A percentile compares a stretch with the other conserved stretches of the same genome.
phyloP scores from a whole-genome alignment of 2,888 invertebrate genomes.

The Folsomia candida region DNA sequence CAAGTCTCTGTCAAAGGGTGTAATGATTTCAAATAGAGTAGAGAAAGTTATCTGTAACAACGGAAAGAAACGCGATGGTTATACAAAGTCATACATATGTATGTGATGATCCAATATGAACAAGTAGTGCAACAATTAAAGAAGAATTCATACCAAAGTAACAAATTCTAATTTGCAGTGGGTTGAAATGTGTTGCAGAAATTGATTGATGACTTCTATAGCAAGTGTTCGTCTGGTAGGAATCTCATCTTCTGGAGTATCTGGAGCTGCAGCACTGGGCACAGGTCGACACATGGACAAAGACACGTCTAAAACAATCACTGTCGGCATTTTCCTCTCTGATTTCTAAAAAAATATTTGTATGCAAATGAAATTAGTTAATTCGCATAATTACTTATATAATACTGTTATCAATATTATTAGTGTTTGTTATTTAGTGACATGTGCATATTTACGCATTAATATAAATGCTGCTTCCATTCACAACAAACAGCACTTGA shows the following conservation, averaged over 20 bases:
- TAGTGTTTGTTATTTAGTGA: too few relatives aligned
- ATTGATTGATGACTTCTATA: constrained; percentile 64
- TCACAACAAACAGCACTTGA: too few relatives aligned
- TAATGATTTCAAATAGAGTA: constrained; percentile 63
- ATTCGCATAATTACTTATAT: constrained; percentile 2
- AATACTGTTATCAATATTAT: not conserved
- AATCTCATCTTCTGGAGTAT: constrained; percentile 58
- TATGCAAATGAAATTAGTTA: not conserved
- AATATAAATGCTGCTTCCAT: too few relatives aligned
- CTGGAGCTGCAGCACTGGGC: constrained; percentile 51
- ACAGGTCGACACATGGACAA: constrained; percentile 69
- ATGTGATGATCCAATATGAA: constrained; percentile 50
- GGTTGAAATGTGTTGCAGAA: constrained; percentile 65
- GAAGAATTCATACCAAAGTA: constrained; percentile 62
- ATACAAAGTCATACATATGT: not conserved
- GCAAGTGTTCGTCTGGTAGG: constrained; percentile 64
- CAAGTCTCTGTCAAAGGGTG: constrained; percentile 85
- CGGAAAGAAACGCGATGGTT: constrained; percentile 2
- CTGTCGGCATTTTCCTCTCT: constrained; percentile 68
- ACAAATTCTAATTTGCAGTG: constrained; percentile 71
- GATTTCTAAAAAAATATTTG: too few relatives aligned
- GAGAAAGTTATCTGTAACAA: constrained; percentile 58
- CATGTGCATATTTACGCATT: too few relatives aligned
- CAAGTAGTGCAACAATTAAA: not conserved
- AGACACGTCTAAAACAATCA: constrained; percentile 70